Conservation (phyloP, 2,797 vertebrate genomes). For the Chiloscyllium punctatum region DNA sequence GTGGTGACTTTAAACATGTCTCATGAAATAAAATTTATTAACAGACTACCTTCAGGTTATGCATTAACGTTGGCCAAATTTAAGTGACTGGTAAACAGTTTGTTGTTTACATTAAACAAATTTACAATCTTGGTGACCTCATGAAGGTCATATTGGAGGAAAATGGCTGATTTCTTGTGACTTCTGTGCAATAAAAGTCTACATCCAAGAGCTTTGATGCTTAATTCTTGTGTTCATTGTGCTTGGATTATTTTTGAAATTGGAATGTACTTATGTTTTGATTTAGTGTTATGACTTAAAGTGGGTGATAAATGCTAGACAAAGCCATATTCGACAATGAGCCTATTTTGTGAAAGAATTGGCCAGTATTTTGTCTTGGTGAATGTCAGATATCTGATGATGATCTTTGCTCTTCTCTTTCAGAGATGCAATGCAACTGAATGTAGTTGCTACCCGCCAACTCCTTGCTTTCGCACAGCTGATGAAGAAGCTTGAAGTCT, state of each 20-base stretch:
- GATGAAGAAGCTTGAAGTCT: slow-evolving; percentile 88
- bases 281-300: neutral
- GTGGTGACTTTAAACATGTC: neutral
- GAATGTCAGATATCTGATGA: neutral
- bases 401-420: neutral
- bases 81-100: neutral
- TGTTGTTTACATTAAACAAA: neutral
- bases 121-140: neutral
- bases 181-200: neutral
- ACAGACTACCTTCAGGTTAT: neutral
- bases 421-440: slow-evolving; percentile 92
- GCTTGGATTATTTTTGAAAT: neutral
- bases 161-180: neutral
- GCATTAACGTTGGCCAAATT: neutral
- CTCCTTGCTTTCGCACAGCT: slow-evolving; percentile 76
- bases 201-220: neutral
- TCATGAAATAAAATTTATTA: neutral
- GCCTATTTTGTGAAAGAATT: neutral
- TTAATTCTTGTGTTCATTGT: neutral
- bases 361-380: neutral
- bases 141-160: neutral
- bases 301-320: neutral
- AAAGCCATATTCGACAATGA: neutral
- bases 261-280: neutral
- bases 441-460: slow-evolving; percentile 85